These are phyloP conservation scores for Chiridota heheva DNA, from an alignment of 35 echinoderm and acorn worm species.

Conservation along the genomic window DNA sequence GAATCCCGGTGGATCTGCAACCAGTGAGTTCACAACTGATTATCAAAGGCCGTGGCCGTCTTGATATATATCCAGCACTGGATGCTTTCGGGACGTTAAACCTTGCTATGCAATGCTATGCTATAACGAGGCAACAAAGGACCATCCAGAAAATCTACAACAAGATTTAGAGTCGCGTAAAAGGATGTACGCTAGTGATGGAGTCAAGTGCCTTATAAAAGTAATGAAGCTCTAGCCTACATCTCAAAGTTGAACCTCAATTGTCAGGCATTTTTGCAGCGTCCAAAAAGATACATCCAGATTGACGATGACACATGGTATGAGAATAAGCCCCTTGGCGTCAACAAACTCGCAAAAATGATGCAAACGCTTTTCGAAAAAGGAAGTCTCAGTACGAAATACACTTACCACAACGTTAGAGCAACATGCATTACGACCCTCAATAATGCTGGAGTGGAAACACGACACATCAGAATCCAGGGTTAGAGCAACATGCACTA, in stretches of 20 bases:
- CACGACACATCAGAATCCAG: constrained; percentile 26
- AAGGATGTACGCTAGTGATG: constrained; percentile 45
- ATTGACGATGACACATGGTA: constrained; percentile 29
- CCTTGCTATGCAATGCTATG: too few species aligned
- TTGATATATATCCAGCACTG: too few species aligned
- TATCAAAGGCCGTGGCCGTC: too few species aligned
- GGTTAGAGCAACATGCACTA: constrained; percentile 43
- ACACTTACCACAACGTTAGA: constrained; percentile 52
- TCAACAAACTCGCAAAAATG: constrained; percentile 58
- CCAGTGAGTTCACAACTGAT: too few species aligned
- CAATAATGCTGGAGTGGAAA: constrained; percentile 7
- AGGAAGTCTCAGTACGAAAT: constrained; percentile 47
- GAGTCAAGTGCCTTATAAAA: constrained; percentile 38
- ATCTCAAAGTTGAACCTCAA: constrained; percentile 43
- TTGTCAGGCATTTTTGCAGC: constrained; percentile 29
- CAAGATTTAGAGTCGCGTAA: constrained; percentile 10
- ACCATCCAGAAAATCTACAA: constrained; percentile 13
- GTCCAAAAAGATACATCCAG: constrained; percentile 15
- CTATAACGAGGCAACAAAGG: constrained; percentile 43
- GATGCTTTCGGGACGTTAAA: too few species aligned
- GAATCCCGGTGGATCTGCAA: too few species aligned
- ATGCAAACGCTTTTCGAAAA: constrained; percentile 52
- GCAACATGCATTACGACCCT: constrained; percentile 44
- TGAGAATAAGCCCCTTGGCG: constrained; percentile 37
- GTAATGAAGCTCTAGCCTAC: constrained; percentile 34